Evolutionary conservation across 2,113 vertebrate genomes (phyloP).

Genomic region (Cavia porcellus): DNA sequence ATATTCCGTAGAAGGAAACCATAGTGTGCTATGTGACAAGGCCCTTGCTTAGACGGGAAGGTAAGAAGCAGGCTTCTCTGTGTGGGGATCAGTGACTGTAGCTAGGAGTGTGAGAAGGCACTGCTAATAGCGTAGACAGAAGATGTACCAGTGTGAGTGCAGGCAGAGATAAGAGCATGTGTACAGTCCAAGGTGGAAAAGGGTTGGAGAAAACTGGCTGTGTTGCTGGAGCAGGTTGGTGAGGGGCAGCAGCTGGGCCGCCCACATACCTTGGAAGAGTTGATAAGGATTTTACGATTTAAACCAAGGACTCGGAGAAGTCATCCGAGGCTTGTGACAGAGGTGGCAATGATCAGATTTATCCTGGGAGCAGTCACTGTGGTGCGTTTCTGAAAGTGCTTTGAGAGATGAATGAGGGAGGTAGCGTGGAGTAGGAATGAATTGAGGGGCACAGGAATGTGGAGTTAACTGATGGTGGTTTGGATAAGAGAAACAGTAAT

Average conservation of each 20-base stretch:
- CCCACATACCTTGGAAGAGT: not conserved
- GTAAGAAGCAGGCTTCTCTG: not conserved
- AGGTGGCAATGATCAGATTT: not conserved
- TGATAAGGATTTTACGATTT: not conserved
- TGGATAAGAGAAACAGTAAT: not conserved
- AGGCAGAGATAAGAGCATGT: not conserved
- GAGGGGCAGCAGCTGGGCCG: not conserved
- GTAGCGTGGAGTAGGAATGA: not conserved
- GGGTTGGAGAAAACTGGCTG: not conserved
- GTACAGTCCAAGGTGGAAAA: not conserved
- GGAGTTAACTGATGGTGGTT: not conserved
- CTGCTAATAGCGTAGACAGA: not conserved
- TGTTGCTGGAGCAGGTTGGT: not conserved
- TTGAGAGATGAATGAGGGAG: not conserved
- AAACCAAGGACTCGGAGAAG: not conserved
- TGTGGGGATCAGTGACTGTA: not conserved
- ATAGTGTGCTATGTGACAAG: not conserved
- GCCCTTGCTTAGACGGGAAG: not conserved
- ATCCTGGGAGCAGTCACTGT: not conserved
- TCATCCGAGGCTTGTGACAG: not conserved
- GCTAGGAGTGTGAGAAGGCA: not conserved
- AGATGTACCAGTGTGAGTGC: not conserved
- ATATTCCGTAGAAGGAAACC: not conserved
- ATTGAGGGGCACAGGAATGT: not conserved
- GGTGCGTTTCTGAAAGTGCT: not conserved